Conservation (phyloP, 2,888 invertebrate species). For the Eubasilissa splendida region DNA sequence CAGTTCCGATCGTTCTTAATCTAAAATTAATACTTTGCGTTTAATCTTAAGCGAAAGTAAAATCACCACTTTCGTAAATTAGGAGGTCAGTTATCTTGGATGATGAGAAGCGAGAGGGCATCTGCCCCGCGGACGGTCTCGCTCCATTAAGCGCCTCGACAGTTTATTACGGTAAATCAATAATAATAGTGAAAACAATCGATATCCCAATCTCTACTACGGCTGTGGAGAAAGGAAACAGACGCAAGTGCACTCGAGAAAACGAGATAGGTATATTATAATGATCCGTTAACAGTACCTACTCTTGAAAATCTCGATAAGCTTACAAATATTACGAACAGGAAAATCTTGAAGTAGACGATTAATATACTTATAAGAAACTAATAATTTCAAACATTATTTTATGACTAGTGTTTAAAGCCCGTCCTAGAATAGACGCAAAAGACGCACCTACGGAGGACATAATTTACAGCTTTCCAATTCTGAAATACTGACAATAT, state of each 20-base stretch:
- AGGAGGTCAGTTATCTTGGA: conserved; percentile 14
- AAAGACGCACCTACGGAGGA: too few relatives aligned
- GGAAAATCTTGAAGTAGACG: too few relatives aligned
- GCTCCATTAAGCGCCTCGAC: neutral
- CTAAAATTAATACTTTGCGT: neutral
- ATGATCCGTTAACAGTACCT: conserved; percentile 19
- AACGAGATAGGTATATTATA: neutral
- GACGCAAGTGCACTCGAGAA: neutral
- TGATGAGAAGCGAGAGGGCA: conserved; percentile 8
- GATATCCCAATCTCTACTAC: neutral
- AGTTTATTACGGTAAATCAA: conserved; percentile 3
- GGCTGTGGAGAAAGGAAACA: conserved; percentile 16
- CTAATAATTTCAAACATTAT: neutral
- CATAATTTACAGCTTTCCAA: too few relatives aligned
- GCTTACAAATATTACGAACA: too few relatives aligned
- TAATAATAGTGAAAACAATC: conserved; percentile 31
- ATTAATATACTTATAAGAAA: neutral
- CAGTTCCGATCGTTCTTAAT: too few relatives aligned
- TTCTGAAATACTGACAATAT: too few relatives aligned
- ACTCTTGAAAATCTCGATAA: neutral
- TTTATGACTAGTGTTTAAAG: neutral
- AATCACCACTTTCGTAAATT: conserved; percentile 17
- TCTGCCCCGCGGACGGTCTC: conserved; percentile 13
- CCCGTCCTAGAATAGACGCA: neutral
- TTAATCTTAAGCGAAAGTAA: conserved; percentile 15